Base-by-base conservation (phyloP, 2,888 invertebrate species). In the Torymus aiolomorphi region DNA sequence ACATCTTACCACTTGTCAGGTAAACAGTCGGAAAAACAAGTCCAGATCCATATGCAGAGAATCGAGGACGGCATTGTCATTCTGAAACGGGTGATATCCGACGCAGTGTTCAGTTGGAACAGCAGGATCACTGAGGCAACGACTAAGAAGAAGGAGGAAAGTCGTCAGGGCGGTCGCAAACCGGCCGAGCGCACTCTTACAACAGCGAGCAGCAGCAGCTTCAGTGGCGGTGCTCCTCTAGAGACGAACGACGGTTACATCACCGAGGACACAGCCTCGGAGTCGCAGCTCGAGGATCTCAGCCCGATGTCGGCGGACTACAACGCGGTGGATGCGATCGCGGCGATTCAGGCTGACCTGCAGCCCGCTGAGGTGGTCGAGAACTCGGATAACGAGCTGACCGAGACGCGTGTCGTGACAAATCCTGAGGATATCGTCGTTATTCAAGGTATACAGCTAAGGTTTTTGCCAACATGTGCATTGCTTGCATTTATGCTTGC, bases 71-170 rank as follows among this genome's bases (percentile, higher is more conserved):
- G 92, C 0, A 90, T 95, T 42, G 92, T 94, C 10, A 92, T 93
- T 85, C 90, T 95, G 18, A 95, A 95, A 86, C 92, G 93, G 59
- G 89, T 93, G 11, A 92, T 96, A 62, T 93, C 94, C 0, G 95
- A 96, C 85, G 93, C 94, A 18, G 94, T 95, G 13, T 93, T 92
- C 31, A 91, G 91, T n/a, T 96, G 96, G 96, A 95, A 95, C 84
- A 88, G 91, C 2, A 91, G 92, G 65, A 87, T 94, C 16, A 88
- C 91, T 1, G 92, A 92, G 71, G 85, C 87, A 2, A 83, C 86
- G 0, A 84, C 84, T 2, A 87, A 86, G 49, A 87, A 86, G 51
- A 90, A 88, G 56, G 90, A 92, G 83, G 91, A 91, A 83, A 31
- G 31, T 8, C 85, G 90, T 82, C 81, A 80, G 12, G 86, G 91